These are phyloP conservation scores for Brienomyrus brachyistius DNA, from an alignment of 2,113 vertebrate species.

Conservation along the genomic window DNA sequence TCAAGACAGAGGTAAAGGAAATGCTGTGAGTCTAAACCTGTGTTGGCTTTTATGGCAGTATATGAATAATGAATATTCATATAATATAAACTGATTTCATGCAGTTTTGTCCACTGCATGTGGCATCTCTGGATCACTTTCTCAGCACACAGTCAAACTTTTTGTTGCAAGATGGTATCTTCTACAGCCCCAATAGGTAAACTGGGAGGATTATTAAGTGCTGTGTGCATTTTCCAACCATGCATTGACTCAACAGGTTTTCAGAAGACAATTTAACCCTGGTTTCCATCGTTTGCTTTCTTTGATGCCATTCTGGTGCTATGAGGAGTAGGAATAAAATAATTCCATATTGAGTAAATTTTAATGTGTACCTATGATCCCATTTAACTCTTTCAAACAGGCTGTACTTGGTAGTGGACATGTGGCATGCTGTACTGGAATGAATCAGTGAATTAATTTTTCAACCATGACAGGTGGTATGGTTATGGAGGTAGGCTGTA, in stretches of 20 bases:
- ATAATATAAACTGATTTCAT: background rate
- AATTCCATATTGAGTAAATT: background rate
- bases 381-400: background rate
- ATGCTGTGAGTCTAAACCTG: background rate
- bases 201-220: background rate
- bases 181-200: background rate
- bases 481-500: background rate
- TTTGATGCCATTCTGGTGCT: background rate
- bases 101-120: background rate
- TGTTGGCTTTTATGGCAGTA: background rate
- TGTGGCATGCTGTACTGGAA: background rate
- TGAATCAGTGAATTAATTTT: background rate
- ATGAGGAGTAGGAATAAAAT: background rate
- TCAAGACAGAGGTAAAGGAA: background rate
- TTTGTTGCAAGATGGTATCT: background rate
- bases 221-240: background rate
- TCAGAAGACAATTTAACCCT: background rate
- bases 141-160: background rate
- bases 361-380: background rate
- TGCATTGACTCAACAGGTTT: background rate
- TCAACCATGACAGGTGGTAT: background rate
- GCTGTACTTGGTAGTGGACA: background rate
- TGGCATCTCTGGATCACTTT: background rate
- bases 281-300: background rate
- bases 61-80: background rate